These are phyloP conservation scores for Timema cristinae DNA, from an alignment of 2,888 invertebrate species.

Conservation along the genomic window DNA sequence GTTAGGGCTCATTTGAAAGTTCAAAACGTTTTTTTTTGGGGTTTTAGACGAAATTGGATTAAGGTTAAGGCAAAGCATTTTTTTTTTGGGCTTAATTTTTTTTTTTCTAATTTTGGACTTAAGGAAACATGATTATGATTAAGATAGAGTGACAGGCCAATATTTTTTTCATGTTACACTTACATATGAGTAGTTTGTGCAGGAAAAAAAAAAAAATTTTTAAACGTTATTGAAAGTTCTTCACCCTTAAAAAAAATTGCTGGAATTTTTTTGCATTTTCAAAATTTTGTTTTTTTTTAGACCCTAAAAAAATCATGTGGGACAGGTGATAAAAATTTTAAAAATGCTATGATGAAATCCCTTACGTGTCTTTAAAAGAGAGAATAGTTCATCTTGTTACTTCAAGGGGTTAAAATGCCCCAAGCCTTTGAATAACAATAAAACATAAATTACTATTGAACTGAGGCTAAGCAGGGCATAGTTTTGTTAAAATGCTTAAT, in stretches of 20 bases:
- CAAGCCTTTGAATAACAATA: not conserved
- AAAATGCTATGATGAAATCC: not conserved
- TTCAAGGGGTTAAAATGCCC: not conserved
- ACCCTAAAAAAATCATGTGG: not conserved
- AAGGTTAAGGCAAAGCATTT: not conserved
- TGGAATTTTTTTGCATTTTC: not conserved
- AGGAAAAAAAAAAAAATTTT: not conserved
- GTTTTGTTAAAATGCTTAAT: not conserved
- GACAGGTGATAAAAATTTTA: not conserved
- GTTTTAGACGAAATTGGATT: not conserved
- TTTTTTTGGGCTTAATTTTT: not conserved
- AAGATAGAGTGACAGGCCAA: not conserved
- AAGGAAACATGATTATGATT: not conserved
- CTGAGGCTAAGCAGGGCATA: not conserved
- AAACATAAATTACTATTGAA: not conserved
- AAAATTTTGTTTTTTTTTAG: not conserved
- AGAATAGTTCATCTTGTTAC: not conserved
- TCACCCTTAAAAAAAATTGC: not conserved
- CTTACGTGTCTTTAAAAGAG: not conserved
- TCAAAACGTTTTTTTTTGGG: not conserved
- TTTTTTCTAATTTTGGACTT: not conserved
- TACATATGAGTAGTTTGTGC: not conserved
- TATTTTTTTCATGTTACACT: not conserved
- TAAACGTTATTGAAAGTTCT: not conserved
- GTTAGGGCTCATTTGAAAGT: slow-evolving; percentile 14